phyloP scores from a whole-genome alignment of 2,888 invertebrate species.

The Branchipolynoe longqiensis region DNA sequence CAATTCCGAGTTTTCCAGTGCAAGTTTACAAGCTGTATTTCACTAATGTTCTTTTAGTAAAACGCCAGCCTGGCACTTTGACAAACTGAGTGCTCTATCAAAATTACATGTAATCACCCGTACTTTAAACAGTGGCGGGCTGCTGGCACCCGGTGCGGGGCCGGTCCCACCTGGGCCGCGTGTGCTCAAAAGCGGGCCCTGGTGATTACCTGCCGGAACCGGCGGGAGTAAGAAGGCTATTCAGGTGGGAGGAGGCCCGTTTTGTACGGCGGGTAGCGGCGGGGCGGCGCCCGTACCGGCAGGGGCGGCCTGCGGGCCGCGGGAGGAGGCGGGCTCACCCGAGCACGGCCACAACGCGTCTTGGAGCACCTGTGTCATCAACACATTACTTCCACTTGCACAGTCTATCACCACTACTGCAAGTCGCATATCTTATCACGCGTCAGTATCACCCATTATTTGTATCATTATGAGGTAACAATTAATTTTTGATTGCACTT shows the following conservation, averaged over 20 bases:
- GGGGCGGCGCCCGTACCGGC: not conserved
- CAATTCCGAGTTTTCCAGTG: no score
- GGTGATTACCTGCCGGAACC: conserved; percentile 35
- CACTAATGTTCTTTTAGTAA: no score
- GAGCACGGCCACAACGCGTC: not conserved
- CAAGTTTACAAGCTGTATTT: no score
- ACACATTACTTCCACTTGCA: no score
- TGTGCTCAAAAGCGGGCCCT: conserved; percentile 11
- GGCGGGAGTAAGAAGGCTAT: conserved; percentile 40
- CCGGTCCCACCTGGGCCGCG: conserved; percentile 7
- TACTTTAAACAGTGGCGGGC: not conserved
- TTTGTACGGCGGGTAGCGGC: not conserved
- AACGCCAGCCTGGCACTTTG: conserved; percentile 4
- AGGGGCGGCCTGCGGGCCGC: not conserved
- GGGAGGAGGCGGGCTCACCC: not conserved
- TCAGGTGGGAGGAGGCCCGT: conserved; percentile 41
- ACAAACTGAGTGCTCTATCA: conserved; percentile 46
- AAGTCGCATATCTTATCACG: no score
- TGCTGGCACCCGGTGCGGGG: conserved; percentile 24
- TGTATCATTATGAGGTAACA: no score
- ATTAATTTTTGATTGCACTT: no score
- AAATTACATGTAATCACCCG: conserved; percentile 45
- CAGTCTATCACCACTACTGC: no score
- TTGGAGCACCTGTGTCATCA: no score
- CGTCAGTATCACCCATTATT: no score